phyloP scores from a whole-genome alignment of 2,797 vertebrate species.

The Hybognathus amarus region DNA sequence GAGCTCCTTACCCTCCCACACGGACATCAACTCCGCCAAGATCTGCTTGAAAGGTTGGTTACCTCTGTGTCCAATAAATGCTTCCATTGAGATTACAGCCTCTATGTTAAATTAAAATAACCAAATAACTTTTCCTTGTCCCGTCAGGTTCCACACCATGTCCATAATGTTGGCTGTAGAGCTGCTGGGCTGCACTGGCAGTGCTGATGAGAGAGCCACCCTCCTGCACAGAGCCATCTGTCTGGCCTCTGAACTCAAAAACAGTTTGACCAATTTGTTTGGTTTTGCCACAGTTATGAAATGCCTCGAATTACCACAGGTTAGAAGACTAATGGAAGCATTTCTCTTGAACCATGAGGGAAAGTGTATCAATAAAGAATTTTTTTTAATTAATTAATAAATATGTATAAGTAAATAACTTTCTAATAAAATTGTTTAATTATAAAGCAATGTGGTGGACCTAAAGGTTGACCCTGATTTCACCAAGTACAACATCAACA shows the following conservation, averaged over 20 bases:
- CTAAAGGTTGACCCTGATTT: background rate
- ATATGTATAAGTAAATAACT: background rate
- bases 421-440: background rate
- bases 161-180: constrained; percentile 90
- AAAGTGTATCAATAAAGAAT: background rate
- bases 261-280: constrained; percentile 92
- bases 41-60: constrained; percentile 91
- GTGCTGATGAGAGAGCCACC: constrained; percentile 84
- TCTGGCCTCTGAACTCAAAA: constrained; percentile 89
- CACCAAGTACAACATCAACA: background rate
- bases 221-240: constrained; percentile 91
- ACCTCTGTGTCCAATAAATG: background rate
- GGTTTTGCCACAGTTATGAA: constrained; percentile 93
- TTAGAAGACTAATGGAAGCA: constrained; percentile 59
- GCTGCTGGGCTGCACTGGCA: constrained; percentile 92
- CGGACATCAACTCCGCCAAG: constrained; percentile 89
- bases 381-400: background rate
- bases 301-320: constrained; percentile 92
- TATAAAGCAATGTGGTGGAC: background rate
- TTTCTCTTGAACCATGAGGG: background rate
- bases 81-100: background rate
- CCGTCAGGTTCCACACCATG: constrained; percentile 90
- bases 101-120: background rate
- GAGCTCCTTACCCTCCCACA: constrained; percentile 95
- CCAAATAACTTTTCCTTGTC: background rate